Evolutionary conservation across 2,113 vertebrate species (phyloP), one percentile per base, ranked within the genome.

Genomic region (Xiphophorus hellerii): DNA sequence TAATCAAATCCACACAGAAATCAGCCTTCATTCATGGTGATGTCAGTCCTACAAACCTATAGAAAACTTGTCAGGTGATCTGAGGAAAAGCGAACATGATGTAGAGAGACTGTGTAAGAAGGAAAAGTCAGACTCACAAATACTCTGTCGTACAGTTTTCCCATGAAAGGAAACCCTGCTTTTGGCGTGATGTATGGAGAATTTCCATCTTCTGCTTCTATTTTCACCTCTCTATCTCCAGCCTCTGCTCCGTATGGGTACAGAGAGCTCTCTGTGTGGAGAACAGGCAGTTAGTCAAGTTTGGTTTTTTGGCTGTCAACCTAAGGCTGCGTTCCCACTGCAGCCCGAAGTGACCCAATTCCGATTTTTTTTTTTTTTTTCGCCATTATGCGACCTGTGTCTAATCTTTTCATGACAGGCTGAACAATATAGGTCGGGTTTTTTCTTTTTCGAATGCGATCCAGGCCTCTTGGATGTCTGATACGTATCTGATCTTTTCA

Each of bases 181-280:
- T 92, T 90, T 22, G 93, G 94, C 42, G n/a, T 84, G 58, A 96
- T 94, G 82, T 93, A 95, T 4, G 94, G 94, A 27, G 95, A 96
- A 76, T 90, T 95, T 86, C 90, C 94, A 92, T 95, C 95, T 82
- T 84, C 81, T 27, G 76, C 31, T 22, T 84, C 78, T 11, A 93
- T 74, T 58, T 81, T 69, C 6, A 95, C 63, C 61, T 20, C n/a
- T 80, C 60, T 48, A 83, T 96, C 95, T 54, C 90, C 94, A 17
- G 93, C 92, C 35, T 91, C 92, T 7, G 65, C 69, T 88, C 95
- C 95, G 88, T 88, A 95, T 1, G 95, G 95, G 81, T 89, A 95
- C 72, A 96, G 78, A 71, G 71, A 75, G 44, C 91, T 90, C 81
- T 95, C 95, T 96, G 78, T 78, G 31, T 74, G 62, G 66, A 51